phyloP scores from a whole-genome alignment of 2,888 invertebrate species.

The Yponomeuta plumbellus region DNA sequence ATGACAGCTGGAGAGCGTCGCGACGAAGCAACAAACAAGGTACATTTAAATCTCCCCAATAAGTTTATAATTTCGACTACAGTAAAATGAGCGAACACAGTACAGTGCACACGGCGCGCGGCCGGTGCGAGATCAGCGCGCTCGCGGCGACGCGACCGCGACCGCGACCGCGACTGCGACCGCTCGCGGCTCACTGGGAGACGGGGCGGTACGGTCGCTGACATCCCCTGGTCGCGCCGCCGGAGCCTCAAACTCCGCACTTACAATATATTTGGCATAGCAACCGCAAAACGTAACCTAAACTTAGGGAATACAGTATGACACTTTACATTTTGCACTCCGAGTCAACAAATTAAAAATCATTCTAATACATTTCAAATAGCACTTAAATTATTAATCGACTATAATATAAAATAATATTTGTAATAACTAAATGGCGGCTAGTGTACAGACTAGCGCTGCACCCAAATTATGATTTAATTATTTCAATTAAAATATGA shows the following conservation, averaged over 20 bases:
- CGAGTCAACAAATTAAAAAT: conserved; percentile 44
- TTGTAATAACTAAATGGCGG: conserved; percentile 33
- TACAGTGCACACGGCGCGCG: background rate
- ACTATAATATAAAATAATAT: conserved; percentile 19
- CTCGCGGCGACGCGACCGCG: background rate
- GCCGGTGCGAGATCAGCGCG: background rate
- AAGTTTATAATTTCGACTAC: conserved; percentile 14
- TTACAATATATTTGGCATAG: conserved; percentile 35
- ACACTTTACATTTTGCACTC: conserved; percentile 29
- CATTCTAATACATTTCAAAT: conserved; percentile 15
- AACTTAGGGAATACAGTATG: conserved; percentile 39
- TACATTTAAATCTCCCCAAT: conserved; percentile 12
- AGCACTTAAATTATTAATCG: conserved; percentile 9
- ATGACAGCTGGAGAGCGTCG: background rate
- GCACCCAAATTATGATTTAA: conserved; percentile 22
- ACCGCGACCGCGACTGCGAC: no score
- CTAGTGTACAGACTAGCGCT: conserved; percentile 33
- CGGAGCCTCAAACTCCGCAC: background rate
- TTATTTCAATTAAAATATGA: background rate
- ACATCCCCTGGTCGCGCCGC: background rate
- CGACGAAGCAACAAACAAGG: conserved; percentile 12
- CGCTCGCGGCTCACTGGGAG: no score
- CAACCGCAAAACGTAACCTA: conserved; percentile 28
- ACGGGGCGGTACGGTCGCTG: no score
- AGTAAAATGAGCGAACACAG: conserved; percentile 18